Base-by-base conservation (phyloP, 2,113 vertebrate species). In the Podarcis muralis region DNA sequence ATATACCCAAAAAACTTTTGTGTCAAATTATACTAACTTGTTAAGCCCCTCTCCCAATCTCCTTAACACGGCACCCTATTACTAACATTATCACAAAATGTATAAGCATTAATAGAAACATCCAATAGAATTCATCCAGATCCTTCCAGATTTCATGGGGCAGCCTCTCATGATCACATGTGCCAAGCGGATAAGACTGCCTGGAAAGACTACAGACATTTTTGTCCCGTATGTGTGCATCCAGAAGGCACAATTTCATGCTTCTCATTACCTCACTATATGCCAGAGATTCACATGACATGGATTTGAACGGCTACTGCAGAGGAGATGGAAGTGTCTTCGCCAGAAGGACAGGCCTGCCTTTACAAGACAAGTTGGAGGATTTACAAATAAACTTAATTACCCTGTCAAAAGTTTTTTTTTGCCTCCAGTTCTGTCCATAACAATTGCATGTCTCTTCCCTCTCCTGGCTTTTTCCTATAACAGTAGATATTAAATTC, bases 401-500 rank as follows among this genome's bases (percentile, higher is more conserved):
- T 91, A 92, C 69, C 5, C 37, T 85, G 86, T 89, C 93, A 88
- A 93, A 91, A 86, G 9, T 53, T 48, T 48, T 48, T 81, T 89
- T 86, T 78, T 91, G 92, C 93, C 86, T 88, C 7, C 4, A 62
- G 62, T 92, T 82, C 94, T 94, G 87, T 92, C 89, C 81, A 82
- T 93, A 83, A 48, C 37, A 80, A 62, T 68, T 13, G 25, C 43
- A 83, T 79, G 85, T 89, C 30, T 84, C 37, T 82, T 68, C 25
- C 27, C 71, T 22, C 22, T 53, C 65, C 62, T 37, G 77, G 11
- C 76, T 71, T 91, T 84, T 89, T 84, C 71, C 20, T 83, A 57
- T 84, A 93, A 91, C 90, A 81, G 89, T 84, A 93, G 94, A 91
- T 95, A 95, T 93, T 91, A 91, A 88, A 92, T 90, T 87, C 91